Conservation (phyloP, 2,888 invertebrate species). For the Pterobdella sp. region DNA sequence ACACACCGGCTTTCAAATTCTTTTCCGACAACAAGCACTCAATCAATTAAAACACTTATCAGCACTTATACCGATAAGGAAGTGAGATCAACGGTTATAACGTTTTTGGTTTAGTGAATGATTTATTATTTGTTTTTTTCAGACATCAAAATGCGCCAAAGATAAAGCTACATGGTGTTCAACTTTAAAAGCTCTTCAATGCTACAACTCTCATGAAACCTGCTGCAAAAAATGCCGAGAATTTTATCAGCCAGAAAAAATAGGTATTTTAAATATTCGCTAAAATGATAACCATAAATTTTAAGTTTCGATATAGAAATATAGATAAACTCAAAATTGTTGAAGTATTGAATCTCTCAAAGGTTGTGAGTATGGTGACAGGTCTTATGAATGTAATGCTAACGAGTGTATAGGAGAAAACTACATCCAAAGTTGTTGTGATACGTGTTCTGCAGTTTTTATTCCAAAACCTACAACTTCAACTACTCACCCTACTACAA, state of each 20-base stretch:
- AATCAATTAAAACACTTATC: too few species aligned
- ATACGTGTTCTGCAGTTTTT: neutral
- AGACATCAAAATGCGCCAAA: neutral
- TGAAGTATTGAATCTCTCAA: neutral
- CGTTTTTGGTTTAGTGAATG: too few species aligned
- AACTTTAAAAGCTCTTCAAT: constrained; percentile 11
- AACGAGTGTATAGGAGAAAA: constrained; percentile 1
- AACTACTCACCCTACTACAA: neutral
- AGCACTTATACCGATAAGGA: too few species aligned
- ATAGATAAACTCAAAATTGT: neutral
- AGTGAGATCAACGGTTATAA: too few species aligned
- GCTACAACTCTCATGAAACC: constrained; percentile 2
- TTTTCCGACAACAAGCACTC: too few species aligned
- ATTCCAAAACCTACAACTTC: neutral
- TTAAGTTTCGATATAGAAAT: neutral
- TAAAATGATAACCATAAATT: neutral
- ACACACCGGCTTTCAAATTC: too few species aligned
- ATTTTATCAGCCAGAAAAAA: constrained; percentile 5
- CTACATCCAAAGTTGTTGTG: neutral
- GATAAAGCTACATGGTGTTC: constrained; percentile 2
- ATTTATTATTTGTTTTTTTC: too few species aligned
- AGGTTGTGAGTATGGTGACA: constrained; percentile 28
- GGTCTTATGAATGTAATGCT: neutral
- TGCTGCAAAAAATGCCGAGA: constrained; percentile 25
- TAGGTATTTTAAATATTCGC: neutral